phyloP scores from a whole-genome alignment of 2,888 invertebrate species.

The Tinea pellionella region DNA sequence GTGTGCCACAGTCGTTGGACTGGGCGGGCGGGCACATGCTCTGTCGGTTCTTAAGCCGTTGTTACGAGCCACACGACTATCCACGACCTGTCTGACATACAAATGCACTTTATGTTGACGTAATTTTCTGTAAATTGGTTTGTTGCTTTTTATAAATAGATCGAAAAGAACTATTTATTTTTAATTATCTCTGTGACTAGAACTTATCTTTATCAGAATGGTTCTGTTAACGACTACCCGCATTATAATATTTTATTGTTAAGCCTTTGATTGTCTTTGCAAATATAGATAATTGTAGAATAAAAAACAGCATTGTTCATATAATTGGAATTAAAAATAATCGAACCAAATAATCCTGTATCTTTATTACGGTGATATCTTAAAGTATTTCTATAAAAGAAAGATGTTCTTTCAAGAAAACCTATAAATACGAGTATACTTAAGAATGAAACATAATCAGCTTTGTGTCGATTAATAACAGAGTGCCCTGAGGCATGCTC shows the following conservation, averaged over 20 bases:
- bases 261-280: neutral
- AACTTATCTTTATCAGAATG: neutral
- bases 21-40: conserved; percentile 25
- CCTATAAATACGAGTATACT: neutral
- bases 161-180: neutral
- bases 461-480: conserved; percentile 64
- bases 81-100: neutral
- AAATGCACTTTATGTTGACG: conserved; percentile 6
- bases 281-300: too few species aligned
- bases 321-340: too few species aligned
- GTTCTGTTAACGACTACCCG: neutral
- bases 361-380: too few species aligned
- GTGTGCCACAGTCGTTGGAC: conserved; percentile 30
- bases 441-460: conserved; percentile 38
- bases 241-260: neutral
- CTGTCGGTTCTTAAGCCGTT: conserved; percentile 39
- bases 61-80: conserved; percentile 27
- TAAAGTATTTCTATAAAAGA: too few species aligned
- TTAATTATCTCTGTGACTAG: too few species aligned
- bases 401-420: neutral
- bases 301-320: too few species aligned
- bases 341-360: too few species aligned
- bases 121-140: neutral
- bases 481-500: conserved; percentile 36
- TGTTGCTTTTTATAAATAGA: neutral